These are phyloP conservation scores for Isoperla grammatica DNA, from an alignment of 2,888 invertebrate genomes.

Conservation along the genomic window DNA sequence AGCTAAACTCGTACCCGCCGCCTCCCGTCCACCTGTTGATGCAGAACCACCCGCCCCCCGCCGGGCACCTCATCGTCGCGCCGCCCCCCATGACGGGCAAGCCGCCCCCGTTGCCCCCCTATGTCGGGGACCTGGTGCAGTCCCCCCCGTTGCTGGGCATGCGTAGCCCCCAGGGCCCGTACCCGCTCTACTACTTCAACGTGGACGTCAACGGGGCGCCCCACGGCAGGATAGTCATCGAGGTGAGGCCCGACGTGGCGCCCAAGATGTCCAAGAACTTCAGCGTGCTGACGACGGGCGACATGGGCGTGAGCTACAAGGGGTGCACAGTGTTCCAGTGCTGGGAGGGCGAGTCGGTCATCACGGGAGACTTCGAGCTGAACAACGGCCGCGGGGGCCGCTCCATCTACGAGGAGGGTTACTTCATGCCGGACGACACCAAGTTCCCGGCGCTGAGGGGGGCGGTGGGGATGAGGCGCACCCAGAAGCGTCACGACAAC, in stretches of 20 bases:
- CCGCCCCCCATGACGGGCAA: conserved; percentile 19
- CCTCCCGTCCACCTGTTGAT: conserved; percentile 40
- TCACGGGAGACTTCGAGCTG: conserved; percentile 68
- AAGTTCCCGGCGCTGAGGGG: conserved; percentile 68
- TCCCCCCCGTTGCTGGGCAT: conserved; percentile 46
- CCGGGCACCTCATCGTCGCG: conserved; percentile 15
- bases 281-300: conserved; percentile 63
- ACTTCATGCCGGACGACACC: conserved; percentile 76
- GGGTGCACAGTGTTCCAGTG: conserved; percentile 77
- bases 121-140: conserved; percentile 39
- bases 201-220: conserved; percentile 66
- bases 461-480: conserved; percentile 74
- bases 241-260: conserved; percentile 70
- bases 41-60: conserved; percentile 39
- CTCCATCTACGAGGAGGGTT: conserved; percentile 68
- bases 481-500: conserved; percentile 73
- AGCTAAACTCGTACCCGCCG: conserved; percentile 40
- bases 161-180: conserved; percentile 51
- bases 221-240: conserved; percentile 67
- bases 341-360: conserved; percentile 76
- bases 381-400: conserved; percentile 77
- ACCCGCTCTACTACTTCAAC: conserved; percentile 70
- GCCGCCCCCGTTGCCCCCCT: conserved; percentile 25
- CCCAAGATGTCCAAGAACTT: conserved; percentile 80
- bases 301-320: conserved; percentile 69